phyloP scores from a whole-genome alignment of 2,113 vertebrate genomes.

The Gadus chalcogrammus region DNA sequence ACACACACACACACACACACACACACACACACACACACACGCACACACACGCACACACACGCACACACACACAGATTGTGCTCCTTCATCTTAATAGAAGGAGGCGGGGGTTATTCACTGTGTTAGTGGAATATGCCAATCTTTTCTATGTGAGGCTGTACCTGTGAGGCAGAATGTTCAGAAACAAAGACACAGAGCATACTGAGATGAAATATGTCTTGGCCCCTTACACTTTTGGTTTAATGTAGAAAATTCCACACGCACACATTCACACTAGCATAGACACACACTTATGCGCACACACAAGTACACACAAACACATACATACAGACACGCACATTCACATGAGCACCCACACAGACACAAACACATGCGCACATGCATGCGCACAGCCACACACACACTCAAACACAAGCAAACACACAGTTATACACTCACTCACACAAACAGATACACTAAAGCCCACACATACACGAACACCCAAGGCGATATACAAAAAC shows the following conservation, averaged over 20 bases:
- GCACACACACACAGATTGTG: conserved; percentile 22
- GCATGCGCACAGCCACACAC: not conserved
- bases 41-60: no score
- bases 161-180: conserved; percentile 5
- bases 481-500: not conserved
- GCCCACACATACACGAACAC: not conserved
- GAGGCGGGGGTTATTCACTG: not conserved
- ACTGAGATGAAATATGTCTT: not conserved
- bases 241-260: not conserved
- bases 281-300: not conserved
- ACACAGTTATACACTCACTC: conserved; percentile 4
- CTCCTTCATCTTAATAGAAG: not conserved
- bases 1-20: conserved; percentile 34
- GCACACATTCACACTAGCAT: not conserved
- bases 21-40: conserved; percentile 33
- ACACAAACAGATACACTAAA: not conserved
- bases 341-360: not conserved
- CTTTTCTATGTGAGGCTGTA: conserved; percentile 14
- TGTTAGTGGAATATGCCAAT: conserved; percentile 1
- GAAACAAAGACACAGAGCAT: not conserved
- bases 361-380: conserved; percentile 3
- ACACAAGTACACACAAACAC: not conserved
- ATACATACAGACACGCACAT: conserved; percentile 2
- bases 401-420: not conserved
- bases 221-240: not conserved